Conservation (phyloP, 1,140 invertebrate species). For the Ips typographus region DNA sequence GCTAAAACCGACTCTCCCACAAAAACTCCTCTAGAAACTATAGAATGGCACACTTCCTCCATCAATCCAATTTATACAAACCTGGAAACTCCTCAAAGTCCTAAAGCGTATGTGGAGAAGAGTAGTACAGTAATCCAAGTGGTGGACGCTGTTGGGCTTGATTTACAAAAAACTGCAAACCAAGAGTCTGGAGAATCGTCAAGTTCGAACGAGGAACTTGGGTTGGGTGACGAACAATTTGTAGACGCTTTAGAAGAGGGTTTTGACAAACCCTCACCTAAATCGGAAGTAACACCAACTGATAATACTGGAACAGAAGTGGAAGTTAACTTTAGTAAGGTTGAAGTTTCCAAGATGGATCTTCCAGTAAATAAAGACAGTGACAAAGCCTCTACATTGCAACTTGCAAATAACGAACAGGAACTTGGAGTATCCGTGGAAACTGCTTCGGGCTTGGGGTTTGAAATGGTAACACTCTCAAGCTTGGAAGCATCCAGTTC, state of each 20-base stretch:
- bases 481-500: too few relatives aligned
- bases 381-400: too few relatives aligned
- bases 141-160: conserved; percentile 33
- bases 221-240: conserved; percentile 39
- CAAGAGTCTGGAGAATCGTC: conserved; percentile 23
- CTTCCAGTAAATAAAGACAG: too few relatives aligned
- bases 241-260: conserved; percentile 53
- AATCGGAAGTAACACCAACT: conserved; percentile 19
- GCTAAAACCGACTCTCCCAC: too few relatives aligned
- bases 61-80: conserved; percentile 9
- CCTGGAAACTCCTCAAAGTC: conserved; percentile 16
- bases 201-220: conserved; percentile 37
- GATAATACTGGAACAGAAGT: too few relatives aligned
- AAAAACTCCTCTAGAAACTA: conserved; percentile 6
- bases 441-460: too few relatives aligned
- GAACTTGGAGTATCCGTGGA: too few relatives aligned
- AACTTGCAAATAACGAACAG: too few relatives aligned
- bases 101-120: conserved; percentile 49
- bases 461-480: too few relatives aligned
- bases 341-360: too few relatives aligned
- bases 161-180: conserved; percentile 25
- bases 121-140: conserved; percentile 51
- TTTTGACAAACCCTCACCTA: neutral
- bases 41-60: neutral
- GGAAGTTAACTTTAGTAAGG: too few relatives aligned